phyloP scores from a whole-genome alignment of 2,797 vertebrate species.

The Eulemur coronatus region DNA sequence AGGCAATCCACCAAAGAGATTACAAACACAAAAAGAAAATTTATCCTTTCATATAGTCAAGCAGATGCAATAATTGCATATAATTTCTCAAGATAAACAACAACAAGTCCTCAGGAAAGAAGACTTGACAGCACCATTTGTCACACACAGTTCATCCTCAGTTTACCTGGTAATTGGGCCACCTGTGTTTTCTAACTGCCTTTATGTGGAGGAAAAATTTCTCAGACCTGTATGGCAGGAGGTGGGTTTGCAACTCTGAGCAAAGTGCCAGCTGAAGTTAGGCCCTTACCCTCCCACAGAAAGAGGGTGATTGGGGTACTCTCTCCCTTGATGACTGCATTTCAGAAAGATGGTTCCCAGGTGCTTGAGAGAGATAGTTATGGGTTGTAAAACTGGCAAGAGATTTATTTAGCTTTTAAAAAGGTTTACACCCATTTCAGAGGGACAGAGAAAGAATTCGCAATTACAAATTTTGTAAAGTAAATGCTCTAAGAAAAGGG shows the following conservation, averaged over 20 bases:
- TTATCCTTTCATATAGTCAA: not conserved
- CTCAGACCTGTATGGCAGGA: not conserved
- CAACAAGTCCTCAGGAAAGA: not conserved
- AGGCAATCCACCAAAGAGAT: not conserved
- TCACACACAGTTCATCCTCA: not conserved
- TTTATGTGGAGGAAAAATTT: not conserved
- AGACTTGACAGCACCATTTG: not conserved
- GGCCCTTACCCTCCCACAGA: not conserved
- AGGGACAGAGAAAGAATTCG: not conserved
- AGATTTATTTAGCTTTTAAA: conserved; percentile 10
- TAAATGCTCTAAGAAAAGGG: not conserved
- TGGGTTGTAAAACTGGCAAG: not conserved
- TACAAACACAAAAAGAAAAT: not conserved
- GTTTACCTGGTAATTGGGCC: not conserved
- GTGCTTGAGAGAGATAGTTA: conserved; percentile 5
- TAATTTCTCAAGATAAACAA: not conserved
- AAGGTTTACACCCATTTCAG: not conserved
- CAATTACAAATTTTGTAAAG: not conserved
- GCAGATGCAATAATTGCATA: not conserved
- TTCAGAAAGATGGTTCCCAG: not conserved
- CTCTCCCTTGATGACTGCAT: not conserved
- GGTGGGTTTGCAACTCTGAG: not conserved
- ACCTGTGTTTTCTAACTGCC: not conserved
- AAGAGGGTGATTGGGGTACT: not conserved
- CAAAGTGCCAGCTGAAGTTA: not conserved